Percentiles rank a stretch among this genome's conserved stretches.
These are phyloP conservation scores for Campylorhamphus procurvoides DNA, from an alignment of 2,113 vertebrate genomes.

Conservation along the genomic window DNA sequence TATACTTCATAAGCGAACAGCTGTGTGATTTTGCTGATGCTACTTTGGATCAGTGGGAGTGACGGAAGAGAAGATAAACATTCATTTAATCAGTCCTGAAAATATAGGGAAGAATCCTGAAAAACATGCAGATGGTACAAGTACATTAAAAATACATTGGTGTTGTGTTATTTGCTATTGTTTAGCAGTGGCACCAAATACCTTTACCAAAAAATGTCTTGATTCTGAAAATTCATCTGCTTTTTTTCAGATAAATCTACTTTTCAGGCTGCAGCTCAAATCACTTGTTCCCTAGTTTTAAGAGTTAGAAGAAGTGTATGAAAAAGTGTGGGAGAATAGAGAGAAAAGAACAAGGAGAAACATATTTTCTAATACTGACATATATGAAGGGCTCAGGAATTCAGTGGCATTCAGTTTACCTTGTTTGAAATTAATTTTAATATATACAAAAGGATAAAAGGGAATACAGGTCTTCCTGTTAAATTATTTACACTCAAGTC, in stretches of 20 bases:
- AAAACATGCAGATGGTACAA: not conserved
- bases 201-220: not conserved
- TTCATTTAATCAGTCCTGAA: not conserved
- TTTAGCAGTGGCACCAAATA: slow-evolving; percentile 4
- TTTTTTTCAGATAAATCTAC: not conserved
- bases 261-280: not conserved
- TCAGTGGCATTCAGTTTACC: slow-evolving; percentile 25
- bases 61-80: slow-evolving; percentile 7
- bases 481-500: slow-evolving; percentile 49
- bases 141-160: not conserved
- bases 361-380: not conserved
- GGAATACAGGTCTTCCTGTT: slow-evolving; percentile 39
- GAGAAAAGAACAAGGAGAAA: not conserved
- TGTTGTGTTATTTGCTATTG: not conserved
- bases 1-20: not conserved
- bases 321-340: not conserved
- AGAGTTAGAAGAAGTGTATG: not conserved
- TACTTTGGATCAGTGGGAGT: not conserved
- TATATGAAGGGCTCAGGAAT: not conserved
- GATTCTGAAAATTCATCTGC: not conserved
- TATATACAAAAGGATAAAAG: slow-evolving; percentile 64
- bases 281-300: not conserved
- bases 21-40: not conserved
- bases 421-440: slow-evolving; percentile 54
- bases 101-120: slow-evolving; percentile 5